Percentiles rank a stretch among this genome's conserved stretches.
Evolutionary conservation across 2,113 vertebrate species (phyloP).

Genomic region (Jaculus jaculus): DNA sequence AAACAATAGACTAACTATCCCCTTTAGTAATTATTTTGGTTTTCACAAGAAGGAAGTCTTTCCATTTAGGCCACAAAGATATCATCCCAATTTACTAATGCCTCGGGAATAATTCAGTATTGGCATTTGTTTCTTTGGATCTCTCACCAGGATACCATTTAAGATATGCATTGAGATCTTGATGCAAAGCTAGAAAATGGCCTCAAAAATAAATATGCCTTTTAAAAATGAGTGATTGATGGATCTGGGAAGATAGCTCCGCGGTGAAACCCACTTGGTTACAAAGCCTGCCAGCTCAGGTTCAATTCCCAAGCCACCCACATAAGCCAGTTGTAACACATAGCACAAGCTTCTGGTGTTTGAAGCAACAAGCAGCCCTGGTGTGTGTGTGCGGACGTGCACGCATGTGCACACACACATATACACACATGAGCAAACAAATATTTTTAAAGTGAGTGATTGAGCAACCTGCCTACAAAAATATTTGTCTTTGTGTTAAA

Average conservation of each 20-base stretch:
- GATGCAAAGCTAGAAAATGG: not conserved
- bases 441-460: not conserved
- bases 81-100: not conserved
- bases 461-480: not conserved
- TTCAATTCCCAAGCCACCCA: too few relatives aligned
- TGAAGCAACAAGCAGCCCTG: too few relatives aligned
- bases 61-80: not conserved
- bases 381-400: too few relatives aligned
- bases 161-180: not conserved
- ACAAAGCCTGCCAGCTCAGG: too few relatives aligned
- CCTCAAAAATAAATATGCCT: not conserved
- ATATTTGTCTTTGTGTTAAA: constrained; percentile 41
- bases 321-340: too few relatives aligned
- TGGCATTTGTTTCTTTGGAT: not conserved
- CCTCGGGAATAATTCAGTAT: not conserved
- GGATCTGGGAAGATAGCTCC: too few relatives aligned
- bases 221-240: constrained; percentile 1
- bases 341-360: too few relatives aligned
- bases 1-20: not conserved
- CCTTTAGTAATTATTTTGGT: not conserved
- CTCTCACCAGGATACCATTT: not conserved
- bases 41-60: not conserved
- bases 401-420: too few relatives aligned
- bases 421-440: not conserved
- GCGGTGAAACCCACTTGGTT: too few relatives aligned